Conservation (phyloP, 2,113 vertebrate species). For the Gavialis gangeticus region DNA sequence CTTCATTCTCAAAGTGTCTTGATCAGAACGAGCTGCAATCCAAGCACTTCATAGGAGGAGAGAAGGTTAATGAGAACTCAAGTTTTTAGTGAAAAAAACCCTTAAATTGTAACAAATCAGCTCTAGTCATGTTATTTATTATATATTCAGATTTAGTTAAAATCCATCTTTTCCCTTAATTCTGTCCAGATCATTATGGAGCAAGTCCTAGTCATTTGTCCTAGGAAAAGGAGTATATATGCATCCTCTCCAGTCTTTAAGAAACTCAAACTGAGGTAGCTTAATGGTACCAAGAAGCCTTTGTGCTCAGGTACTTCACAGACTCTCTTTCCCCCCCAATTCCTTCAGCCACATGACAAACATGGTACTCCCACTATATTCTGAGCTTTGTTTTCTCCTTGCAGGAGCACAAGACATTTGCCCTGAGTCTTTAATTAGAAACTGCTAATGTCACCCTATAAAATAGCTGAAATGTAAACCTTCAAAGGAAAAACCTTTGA, state of each 20-base stretch:
- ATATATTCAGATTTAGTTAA: neutral
- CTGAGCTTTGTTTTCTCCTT: neutral
- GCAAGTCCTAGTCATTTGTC: neutral
- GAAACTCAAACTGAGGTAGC: neutral
- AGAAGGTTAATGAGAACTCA: neutral
- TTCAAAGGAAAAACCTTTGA: neutral
- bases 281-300: neutral
- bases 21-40: neutral
- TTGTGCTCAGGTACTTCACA: neutral
- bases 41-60: neutral
- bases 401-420: neutral
- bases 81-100: neutral
- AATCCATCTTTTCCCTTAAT: neutral
- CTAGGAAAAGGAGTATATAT: neutral
- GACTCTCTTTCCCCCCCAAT: neutral
- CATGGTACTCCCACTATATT: neutral
- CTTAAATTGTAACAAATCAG: neutral
- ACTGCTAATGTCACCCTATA: neutral
- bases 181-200: neutral
- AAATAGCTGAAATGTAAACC: neutral
- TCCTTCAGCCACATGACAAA: neutral
- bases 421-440: neutral
- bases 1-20: neutral
- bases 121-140: neutral
- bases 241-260: neutral